phyloP scores from a whole-genome alignment of 1,140 invertebrate species.

The Papilio aristodemus region DNA sequence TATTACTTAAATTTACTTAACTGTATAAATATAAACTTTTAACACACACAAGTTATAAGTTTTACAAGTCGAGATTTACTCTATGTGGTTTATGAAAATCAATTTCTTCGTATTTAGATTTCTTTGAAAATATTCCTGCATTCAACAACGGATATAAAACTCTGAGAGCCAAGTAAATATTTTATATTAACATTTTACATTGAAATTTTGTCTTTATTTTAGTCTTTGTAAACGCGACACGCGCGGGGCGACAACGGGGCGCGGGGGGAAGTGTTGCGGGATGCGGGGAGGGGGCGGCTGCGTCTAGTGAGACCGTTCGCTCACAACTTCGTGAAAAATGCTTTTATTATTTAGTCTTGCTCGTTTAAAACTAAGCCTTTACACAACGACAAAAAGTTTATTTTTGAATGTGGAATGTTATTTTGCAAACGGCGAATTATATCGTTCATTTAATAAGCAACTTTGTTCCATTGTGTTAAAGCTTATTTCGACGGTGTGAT shows the following conservation, averaged over 20 bases:
- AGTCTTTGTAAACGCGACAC: slow-evolving; percentile 68
- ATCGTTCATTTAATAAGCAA: not conserved
- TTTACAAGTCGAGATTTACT: too few relatives aligned
- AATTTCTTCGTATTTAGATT: too few relatives aligned
- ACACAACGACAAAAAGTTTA: not conserved
- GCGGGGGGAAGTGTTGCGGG: slow-evolving; percentile 46
- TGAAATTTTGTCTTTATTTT: slow-evolving; percentile 18
- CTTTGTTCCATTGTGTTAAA: not conserved
- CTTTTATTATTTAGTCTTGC: slow-evolving; percentile 52
- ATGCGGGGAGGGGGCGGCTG: slow-evolving; percentile 62
- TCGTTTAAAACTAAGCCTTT: not conserved
- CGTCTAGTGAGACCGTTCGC: slow-evolving; percentile 70
- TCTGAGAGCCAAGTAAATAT: not conserved
- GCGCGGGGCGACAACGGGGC: slow-evolving; percentile 56
- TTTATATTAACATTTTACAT: not conserved
- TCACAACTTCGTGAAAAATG: slow-evolving; percentile 68
- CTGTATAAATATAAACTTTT: too few relatives aligned
- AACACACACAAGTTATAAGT: too few relatives aligned
- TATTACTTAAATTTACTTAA: too few relatives aligned
- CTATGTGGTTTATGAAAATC: too few relatives aligned
- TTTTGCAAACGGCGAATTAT: not conserved
- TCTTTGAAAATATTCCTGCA: too few relatives aligned
- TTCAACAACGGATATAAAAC: too few relatives aligned
- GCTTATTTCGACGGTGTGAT: slow-evolving; percentile 14
- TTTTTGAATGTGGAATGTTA: slow-evolving; percentile 28